Evolutionary conservation across 2,888 invertebrate genomes (phyloP).

Genomic region (Pantelozetes paolii): DNA sequence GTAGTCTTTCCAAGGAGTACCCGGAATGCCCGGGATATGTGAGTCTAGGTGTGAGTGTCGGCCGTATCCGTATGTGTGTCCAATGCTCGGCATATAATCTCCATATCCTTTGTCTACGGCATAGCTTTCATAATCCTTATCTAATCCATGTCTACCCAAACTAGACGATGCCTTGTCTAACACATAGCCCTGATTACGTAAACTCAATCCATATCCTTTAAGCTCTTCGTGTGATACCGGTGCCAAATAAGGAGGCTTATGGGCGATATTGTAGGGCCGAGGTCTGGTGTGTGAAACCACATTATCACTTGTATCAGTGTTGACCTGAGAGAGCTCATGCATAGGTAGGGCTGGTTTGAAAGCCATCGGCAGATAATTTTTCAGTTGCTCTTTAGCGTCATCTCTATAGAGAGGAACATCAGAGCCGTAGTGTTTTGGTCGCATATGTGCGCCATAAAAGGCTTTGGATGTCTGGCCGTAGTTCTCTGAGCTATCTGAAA

Average conservation of each 20-base stretch:
- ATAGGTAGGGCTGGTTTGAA: neutral
- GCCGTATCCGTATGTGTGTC: neutral
- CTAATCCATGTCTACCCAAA: too few relatives aligned
- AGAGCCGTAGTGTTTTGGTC: slow-evolving; percentile 8
- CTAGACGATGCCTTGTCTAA: neutral
- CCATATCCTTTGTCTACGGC: neutral
- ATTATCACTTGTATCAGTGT: neutral
- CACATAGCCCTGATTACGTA: neutral
- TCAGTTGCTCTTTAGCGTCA: slow-evolving; percentile 9
- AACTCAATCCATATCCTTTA: neutral
- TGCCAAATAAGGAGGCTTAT: neutral
- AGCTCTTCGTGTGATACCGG: neutral
- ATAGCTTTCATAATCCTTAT: neutral
- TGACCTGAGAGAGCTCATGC: neutral
- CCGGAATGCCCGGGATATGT: slow-evolving; percentile 44
- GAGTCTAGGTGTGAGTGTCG: neutral
- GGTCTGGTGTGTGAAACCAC: neutral
- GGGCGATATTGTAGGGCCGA: neutral
- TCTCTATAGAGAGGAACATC: neutral
- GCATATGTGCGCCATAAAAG: neutral
- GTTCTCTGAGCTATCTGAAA: neutral
- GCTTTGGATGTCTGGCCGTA: neutral
- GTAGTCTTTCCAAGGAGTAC: slow-evolving; percentile 46
- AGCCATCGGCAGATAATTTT: neutral
- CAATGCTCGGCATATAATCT: neutral